A percentile compares a stretch with the other conserved stretches of the same genome.
Evolutionary conservation across 2,888 invertebrate genomes (phyloP).

Genomic region (Tribolium freemani): DNA sequence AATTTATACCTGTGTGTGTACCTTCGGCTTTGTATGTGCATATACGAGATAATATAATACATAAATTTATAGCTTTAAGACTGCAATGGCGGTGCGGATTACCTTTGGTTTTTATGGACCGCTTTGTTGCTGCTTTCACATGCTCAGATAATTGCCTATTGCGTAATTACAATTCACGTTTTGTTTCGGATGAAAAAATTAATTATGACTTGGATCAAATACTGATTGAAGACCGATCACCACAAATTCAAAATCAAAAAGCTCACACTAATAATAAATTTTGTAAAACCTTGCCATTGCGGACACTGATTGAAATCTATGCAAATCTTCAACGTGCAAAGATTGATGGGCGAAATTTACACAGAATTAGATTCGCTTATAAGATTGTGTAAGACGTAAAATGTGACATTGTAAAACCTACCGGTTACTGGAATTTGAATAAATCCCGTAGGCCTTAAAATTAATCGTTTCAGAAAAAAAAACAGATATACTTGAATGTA

Average conservation of each 20-base stretch:
- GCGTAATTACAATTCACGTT: conserved; percentile 4
- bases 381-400: background rate
- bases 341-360: background rate
- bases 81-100: conserved; percentile 22
- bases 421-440: background rate
- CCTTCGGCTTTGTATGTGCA: conserved; percentile 21
- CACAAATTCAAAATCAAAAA: too few relatives aligned
- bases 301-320: background rate
- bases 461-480: too few relatives aligned
- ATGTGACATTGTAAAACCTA: background rate
- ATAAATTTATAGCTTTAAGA: conserved; percentile 27
- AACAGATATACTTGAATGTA: too few relatives aligned
- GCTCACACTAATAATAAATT: background rate
- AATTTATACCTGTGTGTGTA: conserved; percentile 4
- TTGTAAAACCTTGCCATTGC: background rate
- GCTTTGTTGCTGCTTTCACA: conserved; percentile 9
- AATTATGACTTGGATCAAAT: background rate
- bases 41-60: conserved; percentile 33
- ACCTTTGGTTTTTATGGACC: conserved; percentile 10
- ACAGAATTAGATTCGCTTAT: background rate
- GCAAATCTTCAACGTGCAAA: background rate
- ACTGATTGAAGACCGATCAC: too few relatives aligned
- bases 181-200: background rate
- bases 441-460: background rate
- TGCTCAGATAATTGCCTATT: conserved; percentile 7